phyloP scores from a whole-genome alignment of 2,797 vertebrate genomes.

The Sebastes wilsoni region DNA sequence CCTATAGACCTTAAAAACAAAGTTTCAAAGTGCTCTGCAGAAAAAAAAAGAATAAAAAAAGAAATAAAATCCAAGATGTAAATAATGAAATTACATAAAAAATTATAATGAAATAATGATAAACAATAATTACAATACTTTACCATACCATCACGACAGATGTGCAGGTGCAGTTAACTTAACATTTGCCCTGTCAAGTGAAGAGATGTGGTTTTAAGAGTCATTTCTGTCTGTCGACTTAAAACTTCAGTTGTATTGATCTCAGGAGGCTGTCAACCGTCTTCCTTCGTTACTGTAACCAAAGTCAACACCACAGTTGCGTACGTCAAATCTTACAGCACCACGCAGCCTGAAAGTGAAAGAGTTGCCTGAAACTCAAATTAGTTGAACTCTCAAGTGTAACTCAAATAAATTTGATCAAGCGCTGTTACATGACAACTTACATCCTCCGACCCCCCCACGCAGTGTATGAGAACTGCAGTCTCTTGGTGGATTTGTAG shows the following conservation, averaged over 20 bases:
- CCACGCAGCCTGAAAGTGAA: neutral
- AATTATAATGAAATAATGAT: neutral
- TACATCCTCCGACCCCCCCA: neutral
- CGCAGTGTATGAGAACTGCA: neutral
- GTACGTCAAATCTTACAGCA: neutral
- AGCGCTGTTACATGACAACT: conserved; percentile 25
- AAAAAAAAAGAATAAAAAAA: neutral
- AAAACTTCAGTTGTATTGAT: neutral
- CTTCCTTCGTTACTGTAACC: neutral
- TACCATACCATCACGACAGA: neutral
- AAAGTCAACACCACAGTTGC: neutral
- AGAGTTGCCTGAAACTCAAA: conserved; percentile 21
- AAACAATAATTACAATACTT: neutral
- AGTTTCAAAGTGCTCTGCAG: neutral
- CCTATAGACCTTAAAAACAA: neutral
- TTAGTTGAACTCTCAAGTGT: conserved; percentile 30
- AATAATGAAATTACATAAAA: neutral
- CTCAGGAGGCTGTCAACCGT: neutral
- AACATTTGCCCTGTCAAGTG: neutral
- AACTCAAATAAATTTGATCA: conserved; percentile 46
- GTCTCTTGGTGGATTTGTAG: conserved; percentile 11
- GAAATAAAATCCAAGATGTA: neutral
- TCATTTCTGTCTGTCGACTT: neutral
- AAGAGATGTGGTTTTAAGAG: neutral
- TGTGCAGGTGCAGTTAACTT: neutral